A percentile compares a stretch with the other conserved stretches of the same genome.
Evolutionary conservation across 2,888 invertebrate genomes (phyloP).

Genomic region (Dicyrtoma fusca): DNA sequence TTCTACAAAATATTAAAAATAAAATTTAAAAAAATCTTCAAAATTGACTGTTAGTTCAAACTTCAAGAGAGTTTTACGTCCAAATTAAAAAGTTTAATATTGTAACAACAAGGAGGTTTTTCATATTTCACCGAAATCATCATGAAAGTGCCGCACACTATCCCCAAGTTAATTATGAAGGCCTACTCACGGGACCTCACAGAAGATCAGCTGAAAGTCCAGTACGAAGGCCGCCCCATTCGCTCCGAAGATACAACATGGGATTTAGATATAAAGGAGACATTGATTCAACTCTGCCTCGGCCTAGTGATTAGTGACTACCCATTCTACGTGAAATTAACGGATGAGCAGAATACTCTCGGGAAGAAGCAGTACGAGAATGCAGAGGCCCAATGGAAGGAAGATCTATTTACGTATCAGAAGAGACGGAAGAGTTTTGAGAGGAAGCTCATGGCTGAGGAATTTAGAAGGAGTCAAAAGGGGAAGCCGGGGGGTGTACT

Average conservation of each 20-base stretch:
- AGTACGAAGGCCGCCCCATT: conserved; percentile 48
- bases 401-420: conserved; percentile 41
- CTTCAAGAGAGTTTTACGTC: too few species aligned
- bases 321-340: conserved; percentile 47
- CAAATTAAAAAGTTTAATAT: too few species aligned
- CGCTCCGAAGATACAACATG: conserved; percentile 53
- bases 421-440: conserved; percentile 41
- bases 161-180: conserved; percentile 50
- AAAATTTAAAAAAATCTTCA: too few species aligned
- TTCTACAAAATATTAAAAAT: too few species aligned
- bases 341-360: conserved; percentile 45
- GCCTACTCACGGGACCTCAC: conserved; percentile 48
- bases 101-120: too few species aligned
- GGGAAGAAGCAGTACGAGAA: conserved; percentile 42
- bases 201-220: conserved; percentile 46
- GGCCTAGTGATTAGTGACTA: conserved; percentile 50
- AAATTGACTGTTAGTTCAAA: too few species aligned
- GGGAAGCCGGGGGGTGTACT: conserved; percentile 5
- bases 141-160: conserved; percentile 55
- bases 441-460: background rate
- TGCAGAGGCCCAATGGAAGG: conserved; percentile 44
- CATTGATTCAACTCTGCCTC: conserved; percentile 44
- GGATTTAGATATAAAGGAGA: conserved; percentile 43
- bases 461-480: background rate
- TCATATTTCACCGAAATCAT: too few species aligned